phyloP scores from a whole-genome alignment of 2,797 vertebrate genomes.

The Sebastes itinus region DNA sequence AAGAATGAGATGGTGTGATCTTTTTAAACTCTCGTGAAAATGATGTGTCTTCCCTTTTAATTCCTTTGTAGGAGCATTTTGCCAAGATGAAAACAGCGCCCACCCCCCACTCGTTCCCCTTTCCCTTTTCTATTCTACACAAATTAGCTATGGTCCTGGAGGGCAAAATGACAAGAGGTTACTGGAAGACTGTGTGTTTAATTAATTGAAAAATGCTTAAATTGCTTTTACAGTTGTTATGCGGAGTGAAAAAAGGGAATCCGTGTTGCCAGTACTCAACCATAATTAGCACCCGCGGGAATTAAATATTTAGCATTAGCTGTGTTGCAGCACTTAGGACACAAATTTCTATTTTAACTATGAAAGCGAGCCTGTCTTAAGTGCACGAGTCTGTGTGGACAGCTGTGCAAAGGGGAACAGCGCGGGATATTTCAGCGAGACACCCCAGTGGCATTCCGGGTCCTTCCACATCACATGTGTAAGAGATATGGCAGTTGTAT shows the following conservation, averaged over 20 bases:
- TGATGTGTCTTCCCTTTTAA: slow-evolving; percentile 72
- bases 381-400: slow-evolving; percentile 93
- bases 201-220: slow-evolving; percentile 99
- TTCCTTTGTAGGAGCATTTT: slow-evolving; percentile 80
- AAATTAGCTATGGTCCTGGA: slow-evolving; percentile 99
- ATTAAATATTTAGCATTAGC: slow-evolving; percentile 99
- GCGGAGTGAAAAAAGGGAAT: slow-evolving; percentile 90
- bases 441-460: slow-evolving; percentile 91
- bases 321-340: slow-evolving; percentile 98
- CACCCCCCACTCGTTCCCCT: slow-evolving; percentile 63
- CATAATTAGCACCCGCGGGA: slow-evolving; percentile 99
- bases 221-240: slow-evolving; percentile 99
- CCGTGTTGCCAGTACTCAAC: slow-evolving; percentile 97
- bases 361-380: slow-evolving; percentile 94
- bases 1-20: slow-evolving; percentile 68
- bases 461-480: slow-evolving; percentile 91
- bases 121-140: slow-evolving; percentile 91
- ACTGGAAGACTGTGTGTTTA: slow-evolving; percentile 99
- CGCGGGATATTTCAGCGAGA: slow-evolving; percentile 93
- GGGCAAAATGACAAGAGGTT: slow-evolving; percentile 99
- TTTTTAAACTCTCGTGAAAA: slow-evolving; percentile 71
- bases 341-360: slow-evolving; percentile 99
- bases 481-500: slow-evolving; percentile 94
- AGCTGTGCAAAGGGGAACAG: slow-evolving; percentile 94
- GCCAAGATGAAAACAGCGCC: slow-evolving; percentile 78